Percentiles rank a stretch among this genome's conserved stretches.
These are phyloP conservation scores for Lineus longissimus DNA, from an alignment of 1,140 invertebrate species.

Conservation along the genomic window DNA sequence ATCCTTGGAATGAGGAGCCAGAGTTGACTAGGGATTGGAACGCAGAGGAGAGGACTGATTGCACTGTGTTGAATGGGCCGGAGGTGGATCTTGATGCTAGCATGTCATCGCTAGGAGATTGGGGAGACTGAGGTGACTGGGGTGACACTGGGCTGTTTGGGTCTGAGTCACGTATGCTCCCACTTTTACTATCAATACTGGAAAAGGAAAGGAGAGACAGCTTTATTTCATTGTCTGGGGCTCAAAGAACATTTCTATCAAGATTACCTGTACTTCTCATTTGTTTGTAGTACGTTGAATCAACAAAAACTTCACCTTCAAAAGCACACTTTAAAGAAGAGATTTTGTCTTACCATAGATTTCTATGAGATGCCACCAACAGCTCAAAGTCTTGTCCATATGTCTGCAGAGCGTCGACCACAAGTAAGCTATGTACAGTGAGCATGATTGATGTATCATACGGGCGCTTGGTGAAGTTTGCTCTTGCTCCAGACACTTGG, in stretches of 20 bases:
- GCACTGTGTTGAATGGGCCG: constrained; percentile 30
- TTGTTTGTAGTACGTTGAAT: too few relatives aligned
- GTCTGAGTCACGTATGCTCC: constrained; percentile 85
- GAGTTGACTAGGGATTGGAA: constrained; percentile 30
- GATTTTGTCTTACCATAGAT: constrained; percentile 67
- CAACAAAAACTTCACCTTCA: too few relatives aligned
- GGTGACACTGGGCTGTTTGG: constrained; percentile 78
- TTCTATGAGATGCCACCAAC: constrained; percentile 87
- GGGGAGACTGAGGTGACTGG: constrained; percentile 59
- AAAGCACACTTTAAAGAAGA: constrained; percentile 10
- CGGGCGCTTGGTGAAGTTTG: constrained; percentile 68
- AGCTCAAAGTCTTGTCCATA: constrained; percentile 93
- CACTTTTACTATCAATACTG: constrained; percentile 89
- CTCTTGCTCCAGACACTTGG: constrained; percentile 82
- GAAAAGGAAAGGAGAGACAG: constrained; percentile 19
- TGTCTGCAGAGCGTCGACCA: constrained; percentile 91
- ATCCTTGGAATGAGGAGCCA: neutral
- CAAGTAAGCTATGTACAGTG: constrained; percentile 83
- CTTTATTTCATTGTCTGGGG: neutral
- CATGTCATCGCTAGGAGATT: constrained; percentile 20
- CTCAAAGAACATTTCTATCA: neutral
- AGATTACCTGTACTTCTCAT: too few relatives aligned
- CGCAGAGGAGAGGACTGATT: constrained; percentile 35
- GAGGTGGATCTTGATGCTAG: constrained; percentile 9
- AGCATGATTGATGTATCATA: constrained; percentile 72